Conservation (phyloP, 2,888 invertebrate species). For the Nemotelus nigrinus region DNA sequence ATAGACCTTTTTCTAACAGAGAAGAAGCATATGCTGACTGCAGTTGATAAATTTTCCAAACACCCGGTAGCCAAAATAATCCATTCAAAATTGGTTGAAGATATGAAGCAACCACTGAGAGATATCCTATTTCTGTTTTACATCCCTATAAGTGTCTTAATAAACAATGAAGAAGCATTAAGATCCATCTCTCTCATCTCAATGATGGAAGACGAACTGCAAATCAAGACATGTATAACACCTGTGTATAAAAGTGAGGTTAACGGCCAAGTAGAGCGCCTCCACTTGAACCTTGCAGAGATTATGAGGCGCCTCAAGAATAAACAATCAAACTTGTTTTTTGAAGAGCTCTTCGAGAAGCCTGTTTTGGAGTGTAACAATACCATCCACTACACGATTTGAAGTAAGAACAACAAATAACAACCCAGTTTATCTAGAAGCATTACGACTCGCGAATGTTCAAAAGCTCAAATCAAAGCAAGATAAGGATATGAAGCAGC, state of each 20-base stretch:
- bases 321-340: too few species aligned
- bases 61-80: slow-evolving; percentile 16
- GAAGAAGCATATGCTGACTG: slow-evolving; percentile 27
- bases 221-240: slow-evolving; percentile 36
- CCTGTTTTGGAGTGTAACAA: too few species aligned
- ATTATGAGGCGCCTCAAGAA: too few species aligned
- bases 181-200: slow-evolving; percentile 29
- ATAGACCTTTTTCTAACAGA: background rate
- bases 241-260: slow-evolving; percentile 35
- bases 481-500: slow-evolving; percentile 3
- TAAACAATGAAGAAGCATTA: slow-evolving; percentile 47
- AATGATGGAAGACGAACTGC: slow-evolving; percentile 44
- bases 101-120: slow-evolving; percentile 38
- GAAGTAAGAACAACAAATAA: too few species aligned
- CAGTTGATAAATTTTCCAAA: slow-evolving; percentile 47
- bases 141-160: slow-evolving; percentile 37
- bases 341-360: background rate
- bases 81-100: slow-evolving; percentile 39
- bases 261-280: too few species aligned
- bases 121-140: slow-evolving; percentile 39
- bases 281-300: too few species aligned
- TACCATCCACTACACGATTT: background rate
- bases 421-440: too few species aligned
- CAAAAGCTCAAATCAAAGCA: slow-evolving; percentile 2
- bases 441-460: background rate